Conservation (phyloP, 2,113 vertebrate species). For the Leucoraja erinaceus region DNA sequence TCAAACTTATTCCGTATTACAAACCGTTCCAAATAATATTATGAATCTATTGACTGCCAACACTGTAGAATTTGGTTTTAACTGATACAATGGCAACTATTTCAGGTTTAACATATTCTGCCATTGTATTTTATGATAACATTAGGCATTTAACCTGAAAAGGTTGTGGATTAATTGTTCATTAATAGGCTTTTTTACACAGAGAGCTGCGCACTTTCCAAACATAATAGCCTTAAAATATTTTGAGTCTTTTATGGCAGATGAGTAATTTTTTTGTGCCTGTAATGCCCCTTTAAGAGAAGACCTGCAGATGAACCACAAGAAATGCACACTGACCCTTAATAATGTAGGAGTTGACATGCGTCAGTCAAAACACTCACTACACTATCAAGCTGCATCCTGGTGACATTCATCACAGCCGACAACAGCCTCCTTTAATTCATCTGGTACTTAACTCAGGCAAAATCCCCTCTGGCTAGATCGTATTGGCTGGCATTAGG, state of each 20-base stretch:
- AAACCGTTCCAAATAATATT: background rate
- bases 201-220: background rate
- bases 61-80: background rate
- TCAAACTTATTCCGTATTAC: background rate
- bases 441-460: conserved; percentile 65
- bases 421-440: conserved; percentile 60
- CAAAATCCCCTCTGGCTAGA: conserved; percentile 58
- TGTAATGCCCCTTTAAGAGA: conserved; percentile 56
- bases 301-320: conserved; percentile 60
- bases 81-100: background rate
- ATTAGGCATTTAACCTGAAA: background rate
- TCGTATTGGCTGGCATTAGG: conserved; percentile 63
- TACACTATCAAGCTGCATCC: conserved; percentile 57
- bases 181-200: background rate
- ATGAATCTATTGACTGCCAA: background rate
- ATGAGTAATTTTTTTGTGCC: conserved; percentile 46
- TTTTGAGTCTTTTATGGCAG: background rate
- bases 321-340: conserved; percentile 62
- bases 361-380: conserved; percentile 59
- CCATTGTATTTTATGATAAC: background rate
- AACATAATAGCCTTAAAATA: background rate
- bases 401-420: conserved; percentile 65
- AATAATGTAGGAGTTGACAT: conserved; percentile 52
- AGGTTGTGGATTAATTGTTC: background rate
- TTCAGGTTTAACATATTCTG: background rate